Conservation (phyloP, 2,113 vertebrate species). For the Seriola rivoliana region DNA sequence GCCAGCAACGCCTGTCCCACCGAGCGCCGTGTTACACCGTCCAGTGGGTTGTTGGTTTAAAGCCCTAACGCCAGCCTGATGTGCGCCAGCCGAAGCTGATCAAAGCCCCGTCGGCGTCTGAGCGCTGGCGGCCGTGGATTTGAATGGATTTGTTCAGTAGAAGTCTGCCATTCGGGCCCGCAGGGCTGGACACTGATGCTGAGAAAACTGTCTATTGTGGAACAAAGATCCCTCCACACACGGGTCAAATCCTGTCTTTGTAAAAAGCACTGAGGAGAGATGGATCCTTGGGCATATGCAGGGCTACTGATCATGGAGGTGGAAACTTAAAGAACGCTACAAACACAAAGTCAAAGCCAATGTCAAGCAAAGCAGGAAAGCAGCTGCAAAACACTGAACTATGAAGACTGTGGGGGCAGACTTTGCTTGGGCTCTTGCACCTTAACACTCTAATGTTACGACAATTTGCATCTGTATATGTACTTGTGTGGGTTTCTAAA, state of each 20-base stretch:
- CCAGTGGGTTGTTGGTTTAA: constrained; percentile 90
- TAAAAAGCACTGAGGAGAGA: constrained; percentile 70
- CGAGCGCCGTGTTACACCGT: constrained; percentile 63
- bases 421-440: neutral
- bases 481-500: neutral
- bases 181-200: constrained; percentile 90
- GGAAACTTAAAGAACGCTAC: constrained; percentile 79
- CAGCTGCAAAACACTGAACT: constrained; percentile 50
- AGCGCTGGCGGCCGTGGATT: constrained; percentile 88
- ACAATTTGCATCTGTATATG: constrained; percentile 25
- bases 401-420: constrained; percentile 27
- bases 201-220: constrained; percentile 91
- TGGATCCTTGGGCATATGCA: constrained; percentile 72
- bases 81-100: constrained; percentile 94
- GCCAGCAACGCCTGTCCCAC: constrained; percentile 83
- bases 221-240: constrained; percentile 82
- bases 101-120: constrained; percentile 91
- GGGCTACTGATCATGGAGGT: constrained; percentile 75
- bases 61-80: constrained; percentile 97
- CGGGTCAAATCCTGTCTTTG: constrained; percentile 80
- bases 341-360: constrained; percentile 75
- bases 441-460: constrained; percentile 10
- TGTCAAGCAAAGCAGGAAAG: constrained; percentile 54
- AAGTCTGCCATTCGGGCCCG: constrained; percentile 85
- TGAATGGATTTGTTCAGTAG: constrained; percentile 88